Percentiles rank a stretch among this genome's conserved stretches.
phyloP scores from a whole-genome alignment of 53 echinoderm and acorn worm genomes.

The Holothuria leucospilota region DNA sequence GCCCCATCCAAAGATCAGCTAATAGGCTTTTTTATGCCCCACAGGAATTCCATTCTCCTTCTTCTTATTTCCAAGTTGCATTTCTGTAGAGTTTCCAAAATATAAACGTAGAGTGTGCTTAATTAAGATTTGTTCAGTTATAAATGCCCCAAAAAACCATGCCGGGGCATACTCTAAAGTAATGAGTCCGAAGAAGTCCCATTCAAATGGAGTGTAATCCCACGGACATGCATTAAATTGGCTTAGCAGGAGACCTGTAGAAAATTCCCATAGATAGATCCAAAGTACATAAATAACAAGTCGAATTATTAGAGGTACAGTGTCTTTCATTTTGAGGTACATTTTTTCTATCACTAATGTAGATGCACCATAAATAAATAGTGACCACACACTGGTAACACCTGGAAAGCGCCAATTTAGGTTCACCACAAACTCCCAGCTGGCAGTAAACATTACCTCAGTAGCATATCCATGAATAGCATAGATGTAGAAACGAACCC shows the following conservation, averaged over 20 bases:
- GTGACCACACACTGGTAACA: slow-evolving; percentile 93
- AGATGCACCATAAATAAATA: slow-evolving; percentile 92
- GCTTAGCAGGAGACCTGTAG: slow-evolving; percentile 79
- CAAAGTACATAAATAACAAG: slow-evolving; percentile 81
- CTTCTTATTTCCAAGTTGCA: no score
- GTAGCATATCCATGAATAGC: slow-evolving; percentile 98
- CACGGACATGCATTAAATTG: slow-evolving; percentile 97
- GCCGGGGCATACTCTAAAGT: slow-evolving; percentile 96
- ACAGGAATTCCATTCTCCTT: not conserved
- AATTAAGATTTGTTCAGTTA: slow-evolving; percentile 87
- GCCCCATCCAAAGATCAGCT: no score
- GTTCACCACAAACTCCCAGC: slow-evolving; percentile 99
- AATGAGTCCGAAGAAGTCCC: slow-evolving; percentile 91
- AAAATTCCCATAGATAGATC: slow-evolving; percentile 97
- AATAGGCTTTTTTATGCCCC: no score
- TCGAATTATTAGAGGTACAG: slow-evolving; percentile 53
- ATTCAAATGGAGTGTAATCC: slow-evolving; percentile 99
- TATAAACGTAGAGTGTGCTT: slow-evolving; percentile 86
- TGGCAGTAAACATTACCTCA: slow-evolving; percentile 98
- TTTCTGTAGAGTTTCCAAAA: slow-evolving; percentile 53
- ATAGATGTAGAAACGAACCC: slow-evolving; percentile 95
- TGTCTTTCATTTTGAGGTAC: slow-evolving; percentile 78
- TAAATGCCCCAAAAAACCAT: slow-evolving; percentile 81
- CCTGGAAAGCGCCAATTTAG: slow-evolving; percentile 95
- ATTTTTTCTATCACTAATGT: slow-evolving; percentile 82